A percentile compares a stretch with the other conserved stretches of the same genome.
Conservation (phyloP, 1,140 invertebrate species). For the Venturia canescens region DNA sequence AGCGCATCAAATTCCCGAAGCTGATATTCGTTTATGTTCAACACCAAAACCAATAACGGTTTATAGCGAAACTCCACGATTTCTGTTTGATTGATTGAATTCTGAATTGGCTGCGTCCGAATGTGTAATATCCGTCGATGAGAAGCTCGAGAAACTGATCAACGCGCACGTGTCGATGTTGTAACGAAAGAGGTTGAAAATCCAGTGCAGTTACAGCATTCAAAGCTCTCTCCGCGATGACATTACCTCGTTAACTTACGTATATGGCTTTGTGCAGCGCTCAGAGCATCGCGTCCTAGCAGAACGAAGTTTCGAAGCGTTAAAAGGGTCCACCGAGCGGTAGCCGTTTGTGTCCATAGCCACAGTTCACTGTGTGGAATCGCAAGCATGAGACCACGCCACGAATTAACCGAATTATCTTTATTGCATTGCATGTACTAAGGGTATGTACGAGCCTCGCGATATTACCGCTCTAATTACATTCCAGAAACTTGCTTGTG, state of each 20-base stretch:
- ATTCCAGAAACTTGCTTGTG: constrained; percentile 47
- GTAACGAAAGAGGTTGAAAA: not conserved
- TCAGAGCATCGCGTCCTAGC: not conserved
- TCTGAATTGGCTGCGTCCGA: too few species aligned
- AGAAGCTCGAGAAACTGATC: too few species aligned
- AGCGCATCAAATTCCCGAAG: not conserved
- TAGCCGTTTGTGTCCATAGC: constrained; percentile 23
- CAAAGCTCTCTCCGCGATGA: not conserved
- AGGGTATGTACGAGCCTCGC: constrained; percentile 26
- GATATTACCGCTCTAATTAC: constrained; percentile 53
- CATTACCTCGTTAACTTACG: not conserved
- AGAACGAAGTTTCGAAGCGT: not conserved
- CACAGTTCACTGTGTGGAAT: not conserved
- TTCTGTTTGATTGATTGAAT: too few species aligned
- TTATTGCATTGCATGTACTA: constrained; percentile 51
- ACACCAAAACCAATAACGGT: not conserved
- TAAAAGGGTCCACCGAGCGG: not conserved
- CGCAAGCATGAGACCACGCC: constrained; percentile 30
- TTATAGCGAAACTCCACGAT: too few species aligned
- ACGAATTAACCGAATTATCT: constrained; percentile 56
- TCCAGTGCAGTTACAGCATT: not conserved
- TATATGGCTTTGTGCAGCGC: not conserved
- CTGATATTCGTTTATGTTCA: not conserved
- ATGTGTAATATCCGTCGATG: too few species aligned
- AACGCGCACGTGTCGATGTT: too few species aligned